Base-by-base conservation (phyloP, 1,140 invertebrate species). In the Aplysia californica region DNA sequence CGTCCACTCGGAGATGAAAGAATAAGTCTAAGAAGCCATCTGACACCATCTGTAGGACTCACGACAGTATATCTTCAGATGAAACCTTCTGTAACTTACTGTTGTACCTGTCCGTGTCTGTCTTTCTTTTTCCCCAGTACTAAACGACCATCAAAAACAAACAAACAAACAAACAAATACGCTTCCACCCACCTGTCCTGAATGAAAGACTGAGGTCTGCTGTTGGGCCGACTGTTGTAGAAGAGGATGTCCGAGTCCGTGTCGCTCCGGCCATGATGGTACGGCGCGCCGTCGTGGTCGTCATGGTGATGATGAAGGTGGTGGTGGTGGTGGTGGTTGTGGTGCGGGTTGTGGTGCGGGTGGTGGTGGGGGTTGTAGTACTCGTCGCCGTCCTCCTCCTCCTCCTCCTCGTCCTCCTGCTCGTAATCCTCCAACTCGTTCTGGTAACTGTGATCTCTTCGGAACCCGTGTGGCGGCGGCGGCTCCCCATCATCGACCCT, bases 171-270 rank as follows among this genome's bases (percentile, higher is more conserved):
- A n/a, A n/a, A n/a, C n/a, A n/a, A n/a, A n/a, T n/a, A n/a, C n/a
- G n/a, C n/a, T n/a, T n/a, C n/a, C 35, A 58, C 73, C 61, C 79
- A 87, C 85, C 87, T 87, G 83, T 92, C 84, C 18, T 77, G 83
- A 44, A 85, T 82, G 75, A 83, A 85, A 67, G 84, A 82, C 76
- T 83, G 80, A 26, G 80, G 83, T 56, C 79, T 71, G 74, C 77
- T 80, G 56, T 84, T 84, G 33, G 96, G 96, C 89, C 95, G 92
- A 89, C 95, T 96, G 89, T 97, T 97, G 88, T 97, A 97, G 87
- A 94, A 97, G 77, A 98, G 91, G 80, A 95, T 95, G 90, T 97
- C 95, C 81, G 93, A 93, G 86, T 90, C 87, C 83, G 90, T 86
- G 84, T 90, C 88, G 83, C 88, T 90, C 23, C 89, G 82, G 35